Percentiles rank a stretch among this genome's conserved stretches.
These are phyloP conservation scores for Polylopha cassiicola DNA, from an alignment of 2,888 invertebrate species.

Conservation along the genomic window DNA sequence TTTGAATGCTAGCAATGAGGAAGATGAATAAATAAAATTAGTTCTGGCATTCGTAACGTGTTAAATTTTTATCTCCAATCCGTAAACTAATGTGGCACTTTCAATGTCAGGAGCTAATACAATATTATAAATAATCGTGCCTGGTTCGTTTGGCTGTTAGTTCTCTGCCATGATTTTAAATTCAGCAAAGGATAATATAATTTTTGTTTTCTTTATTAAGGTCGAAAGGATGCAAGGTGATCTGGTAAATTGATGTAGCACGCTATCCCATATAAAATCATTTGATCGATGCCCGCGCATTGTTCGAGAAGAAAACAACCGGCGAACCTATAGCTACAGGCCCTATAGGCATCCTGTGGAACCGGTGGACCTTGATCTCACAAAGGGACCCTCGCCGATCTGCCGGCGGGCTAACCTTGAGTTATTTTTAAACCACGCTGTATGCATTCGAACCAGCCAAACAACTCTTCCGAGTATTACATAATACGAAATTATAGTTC, in stretches of 20 bases:
- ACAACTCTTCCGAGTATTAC: constrained; percentile 73
- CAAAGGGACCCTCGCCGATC: constrained; percentile 66
- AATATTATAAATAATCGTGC: too few relatives aligned
- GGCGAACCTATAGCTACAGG: constrained; percentile 36
- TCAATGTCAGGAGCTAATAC: too few relatives aligned
- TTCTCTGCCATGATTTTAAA: too few relatives aligned
- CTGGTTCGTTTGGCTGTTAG: too few relatives aligned
- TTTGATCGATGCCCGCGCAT: constrained; percentile 20
- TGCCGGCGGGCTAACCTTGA: constrained; percentile 65
- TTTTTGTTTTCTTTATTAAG: not conserved
- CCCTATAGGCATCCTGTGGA: constrained; percentile 58
- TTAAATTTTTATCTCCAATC: too few relatives aligned
- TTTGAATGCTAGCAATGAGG: constrained; percentile 14
- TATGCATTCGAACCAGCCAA: constrained; percentile 67
- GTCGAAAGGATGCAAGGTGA: constrained; percentile 10
- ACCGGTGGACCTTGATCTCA: constrained; percentile 73
- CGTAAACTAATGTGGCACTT: too few relatives aligned
- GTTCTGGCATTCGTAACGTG: too few relatives aligned
- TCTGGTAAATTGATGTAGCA: constrained; percentile 11
- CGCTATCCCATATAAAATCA: constrained; percentile 18
- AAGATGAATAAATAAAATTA: constrained; percentile 13
- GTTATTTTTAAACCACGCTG: constrained; percentile 69
- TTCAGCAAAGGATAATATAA: too few relatives aligned
- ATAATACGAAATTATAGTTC: constrained; percentile 73
- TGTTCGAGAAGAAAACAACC: constrained; percentile 17